Conservation (phyloP, 2,797 vertebrate species). For the Diglossa cyanea region DNA sequence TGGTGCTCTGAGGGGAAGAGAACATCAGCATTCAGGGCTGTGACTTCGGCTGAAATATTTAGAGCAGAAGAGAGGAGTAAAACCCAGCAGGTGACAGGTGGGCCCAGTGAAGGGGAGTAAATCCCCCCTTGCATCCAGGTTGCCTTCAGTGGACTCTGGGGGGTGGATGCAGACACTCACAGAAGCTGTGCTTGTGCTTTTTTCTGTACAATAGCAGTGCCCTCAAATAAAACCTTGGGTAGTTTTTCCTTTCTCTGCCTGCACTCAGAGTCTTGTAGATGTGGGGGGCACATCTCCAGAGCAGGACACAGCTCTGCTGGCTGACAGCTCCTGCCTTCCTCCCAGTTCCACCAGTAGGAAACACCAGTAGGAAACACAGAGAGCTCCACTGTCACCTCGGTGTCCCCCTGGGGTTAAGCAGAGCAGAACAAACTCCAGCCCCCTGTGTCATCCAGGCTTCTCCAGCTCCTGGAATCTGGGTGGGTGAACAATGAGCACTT, state of each 20-base stretch:
- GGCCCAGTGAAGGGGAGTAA: not conserved
- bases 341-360: not conserved
- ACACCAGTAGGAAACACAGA: accelerated
- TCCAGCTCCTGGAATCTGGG: not conserved
- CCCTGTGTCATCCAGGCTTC: not conserved
- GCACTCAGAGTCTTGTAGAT: not conserved
- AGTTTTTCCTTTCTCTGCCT: not conserved
- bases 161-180: not conserved
- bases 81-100: not conserved
- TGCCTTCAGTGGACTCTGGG: not conserved
- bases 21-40: accelerated
- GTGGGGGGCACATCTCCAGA: accelerated
- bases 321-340: not conserved
- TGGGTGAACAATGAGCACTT: not conserved
- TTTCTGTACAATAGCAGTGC: not conserved
- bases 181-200: not conserved
- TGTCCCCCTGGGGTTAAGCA: not conserved
- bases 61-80: not conserved
- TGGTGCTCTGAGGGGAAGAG: not conserved
- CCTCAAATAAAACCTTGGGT: conserved; percentile 19
- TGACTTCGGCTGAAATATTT: not conserved
- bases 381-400: not conserved
- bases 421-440: not conserved
- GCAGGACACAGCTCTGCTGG: not conserved
- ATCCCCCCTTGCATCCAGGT: not conserved